Base-by-base conservation (phyloP, 1,140 invertebrate species). In the Spodoptera frugiperda region DNA sequence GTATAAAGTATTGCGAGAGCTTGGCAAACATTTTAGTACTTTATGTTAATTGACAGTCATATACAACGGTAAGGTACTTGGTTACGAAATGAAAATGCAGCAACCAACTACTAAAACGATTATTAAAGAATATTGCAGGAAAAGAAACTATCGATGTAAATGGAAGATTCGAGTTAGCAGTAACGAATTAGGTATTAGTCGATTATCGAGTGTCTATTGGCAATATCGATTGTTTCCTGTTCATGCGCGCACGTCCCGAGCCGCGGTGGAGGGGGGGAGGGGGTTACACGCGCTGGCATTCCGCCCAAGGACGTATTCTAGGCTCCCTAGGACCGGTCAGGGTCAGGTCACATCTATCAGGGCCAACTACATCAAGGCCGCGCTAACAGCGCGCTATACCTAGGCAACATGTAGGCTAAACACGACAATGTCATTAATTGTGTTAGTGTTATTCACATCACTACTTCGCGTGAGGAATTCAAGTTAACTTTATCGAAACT, bases 281-380 rank as follows among this genome's bases (percentile, higher is more conserved):
- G 57, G 71, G 57, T 57, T 39, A 39, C 33, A 39, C 71, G 54
- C 25, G 76, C 83, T 93, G 91, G 91, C 91, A 87, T 44, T 19
- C 12, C 79, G 89, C 91, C 91, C 90, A 93, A 91, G 91, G 90
- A 88, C 90, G 75, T 77, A 33, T 74, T 77, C 87, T 90, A 91
- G 87, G 82, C 79, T 84, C 83, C 91, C 91, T 91, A 91, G 89
- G 87, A 88, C 82, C 86, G 90, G 88, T 89, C 90, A 91, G 78
- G 91, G 91, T 84, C 84, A 76, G 74, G 72, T 81, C 71, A 79
- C 33, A 65, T 61, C 19, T 30, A 44, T 46, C 72, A 71, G 49
- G 78, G 73, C 54, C 71, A 61, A 72, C 15, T 25, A 30, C 17
- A 30, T 65, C 48, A 65, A 75, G 57, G 55, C 14, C 21, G 21